Percentiles rank a stretch among this genome's conserved stretches.
These are phyloP conservation scores for Centropyge bicolor DNA, from an alignment of 2,797 vertebrate genomes.

Conservation along the genomic window DNA sequence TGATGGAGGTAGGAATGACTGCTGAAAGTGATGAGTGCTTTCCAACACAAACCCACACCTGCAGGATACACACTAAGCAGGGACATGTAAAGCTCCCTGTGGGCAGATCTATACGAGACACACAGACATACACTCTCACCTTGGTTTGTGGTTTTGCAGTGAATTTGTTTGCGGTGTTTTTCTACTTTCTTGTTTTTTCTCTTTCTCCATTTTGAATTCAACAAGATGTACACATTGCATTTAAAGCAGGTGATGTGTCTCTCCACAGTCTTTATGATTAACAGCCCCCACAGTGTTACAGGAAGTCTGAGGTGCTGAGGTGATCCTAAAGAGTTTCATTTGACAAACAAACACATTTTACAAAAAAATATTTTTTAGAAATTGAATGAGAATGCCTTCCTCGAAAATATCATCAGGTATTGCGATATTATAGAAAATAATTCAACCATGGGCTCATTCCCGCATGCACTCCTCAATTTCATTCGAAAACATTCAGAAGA, in stretches of 20 bases:
- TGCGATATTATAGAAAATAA: background rate
- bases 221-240: background rate
- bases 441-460: background rate
- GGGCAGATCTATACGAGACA: constrained; percentile 22
- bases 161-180: constrained; percentile 66
- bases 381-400: background rate
- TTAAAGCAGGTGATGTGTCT: background rate
- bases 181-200: background rate
- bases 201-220: constrained; percentile 3
- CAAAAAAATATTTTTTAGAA: background rate
- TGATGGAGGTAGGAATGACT: constrained; percentile 95
- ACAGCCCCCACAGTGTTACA: background rate
- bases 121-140: constrained; percentile 2
- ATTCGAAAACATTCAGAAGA: background rate
- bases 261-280: background rate
- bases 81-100: constrained; percentile 30
- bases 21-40: constrained; percentile 48
- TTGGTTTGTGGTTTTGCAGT: constrained; percentile 61
- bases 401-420: background rate
- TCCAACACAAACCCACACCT: constrained; percentile 33
- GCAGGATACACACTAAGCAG: constrained; percentile 16
- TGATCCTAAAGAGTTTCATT: background rate
- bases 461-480: background rate
- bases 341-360: background rate
- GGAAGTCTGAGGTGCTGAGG: background rate